Conservation (phyloP, 2,888 invertebrate species). For the Cinara cedri region DNA sequence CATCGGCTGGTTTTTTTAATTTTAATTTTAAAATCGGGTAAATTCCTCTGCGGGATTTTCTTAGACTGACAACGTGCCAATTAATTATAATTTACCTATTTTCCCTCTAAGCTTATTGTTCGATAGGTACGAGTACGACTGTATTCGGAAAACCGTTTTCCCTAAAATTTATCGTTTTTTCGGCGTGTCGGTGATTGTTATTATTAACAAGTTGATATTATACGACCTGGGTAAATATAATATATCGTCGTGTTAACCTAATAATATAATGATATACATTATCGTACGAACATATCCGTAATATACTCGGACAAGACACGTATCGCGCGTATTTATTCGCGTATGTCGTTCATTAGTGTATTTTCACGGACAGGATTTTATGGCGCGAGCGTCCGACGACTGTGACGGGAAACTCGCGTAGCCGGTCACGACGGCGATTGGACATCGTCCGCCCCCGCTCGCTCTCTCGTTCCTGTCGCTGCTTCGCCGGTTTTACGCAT, state of each 20-base stretch:
- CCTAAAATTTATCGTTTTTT: too few relatives aligned
- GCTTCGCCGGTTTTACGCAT: conserved; percentile 6
- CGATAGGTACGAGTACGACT: too few relatives aligned
- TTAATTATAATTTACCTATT: too few relatives aligned
- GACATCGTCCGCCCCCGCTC: conserved; percentile 19
- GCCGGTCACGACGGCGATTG: conserved; percentile 22
- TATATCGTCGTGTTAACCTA: neutral
- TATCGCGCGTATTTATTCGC: neutral
- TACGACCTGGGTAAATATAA: too few relatives aligned
- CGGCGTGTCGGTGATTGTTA: too few relatives aligned
- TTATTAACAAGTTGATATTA: too few relatives aligned
- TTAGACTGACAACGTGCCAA: too few relatives aligned
- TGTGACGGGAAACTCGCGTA: neutral
- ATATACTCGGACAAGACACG: neutral
- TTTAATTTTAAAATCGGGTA: too few relatives aligned
- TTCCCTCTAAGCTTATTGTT: too few relatives aligned
- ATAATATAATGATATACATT: neutral
- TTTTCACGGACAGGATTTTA: conserved; percentile 12
- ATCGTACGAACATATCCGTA: neutral
- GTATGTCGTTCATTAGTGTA: neutral
- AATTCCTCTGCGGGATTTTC: too few relatives aligned
- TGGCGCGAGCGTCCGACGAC: neutral
- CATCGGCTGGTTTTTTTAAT: too few relatives aligned
- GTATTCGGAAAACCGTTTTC: neutral
- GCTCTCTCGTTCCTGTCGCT: neutral